Evolutionary conservation across 2,888 invertebrate genomes (phyloP), one percentile per base, ranked within the genome.

Genomic region (Agrochola lota): DNA sequence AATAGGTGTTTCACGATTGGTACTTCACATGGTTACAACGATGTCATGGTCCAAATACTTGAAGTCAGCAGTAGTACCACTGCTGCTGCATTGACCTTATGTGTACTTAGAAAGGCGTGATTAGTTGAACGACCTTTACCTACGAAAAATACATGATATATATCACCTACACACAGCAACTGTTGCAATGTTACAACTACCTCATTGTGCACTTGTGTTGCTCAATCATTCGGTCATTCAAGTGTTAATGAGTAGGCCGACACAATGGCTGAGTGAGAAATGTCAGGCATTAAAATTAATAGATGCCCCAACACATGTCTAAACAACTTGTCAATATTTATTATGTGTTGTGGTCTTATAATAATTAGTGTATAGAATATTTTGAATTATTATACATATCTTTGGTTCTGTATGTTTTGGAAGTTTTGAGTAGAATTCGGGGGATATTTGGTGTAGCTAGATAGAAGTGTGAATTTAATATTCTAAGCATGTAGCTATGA

Each of bases 61-160:
- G 74, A 80, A 81, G 79, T 81, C 35, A 35, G 35, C 40, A 78
- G 77, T 85, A 83, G 86, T 88, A 87, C 85, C 81, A 89, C 75
- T 87, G 87, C 89, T 90, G 88, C 87, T 91, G 84, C 85, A 83
- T 83, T 90, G 93, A 92, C 94, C 94, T 94, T 92, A 83, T 87
- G 74, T 67, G 80, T 87, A 90, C 91, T 93, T 94, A 93, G 94
- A 94, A 94, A 94, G 94, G 93, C 90, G 87, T 90, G 88, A 90
- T 84, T 90, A 88, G 89, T 88, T 88, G 81, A 88, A 87, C 83
- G 91, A 91, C 93, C 93, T 93, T 93, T 91, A 89, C 80, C 70
- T 77, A 85, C 88, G 85, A 89, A 92, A 91, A 84, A 88, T 81
- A 46, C 78, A 78, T 85, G 81, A 74, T 83, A 74, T 74, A 82